These are phyloP conservation scores for Ammodytes marinus DNA, from an alignment of 2,113 vertebrate genomes.

Conservation along the genomic window DNA sequence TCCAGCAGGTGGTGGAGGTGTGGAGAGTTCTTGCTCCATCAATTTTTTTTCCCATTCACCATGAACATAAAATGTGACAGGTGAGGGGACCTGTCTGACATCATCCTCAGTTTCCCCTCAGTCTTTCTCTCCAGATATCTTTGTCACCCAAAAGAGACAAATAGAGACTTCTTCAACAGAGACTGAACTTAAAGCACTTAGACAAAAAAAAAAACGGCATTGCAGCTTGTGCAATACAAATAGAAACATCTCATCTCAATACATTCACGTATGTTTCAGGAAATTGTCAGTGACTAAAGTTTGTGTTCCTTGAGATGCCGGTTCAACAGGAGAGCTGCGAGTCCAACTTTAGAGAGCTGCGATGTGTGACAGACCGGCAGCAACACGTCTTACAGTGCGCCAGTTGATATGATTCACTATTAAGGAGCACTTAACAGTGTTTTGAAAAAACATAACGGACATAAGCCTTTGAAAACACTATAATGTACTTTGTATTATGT, in stretches of 20 bases:
- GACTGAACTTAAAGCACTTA: constrained; percentile 78
- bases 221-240: constrained; percentile 75
- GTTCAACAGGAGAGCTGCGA: constrained; percentile 50
- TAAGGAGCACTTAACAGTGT: constrained; percentile 85
- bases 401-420: constrained; percentile 80
- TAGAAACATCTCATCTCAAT: constrained; percentile 78
- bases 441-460: constrained; percentile 70
- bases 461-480: constrained; percentile 79
- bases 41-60: constrained; percentile 21
- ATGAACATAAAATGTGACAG: constrained; percentile 39
- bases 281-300: constrained; percentile 59
- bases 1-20: constrained; percentile 62
- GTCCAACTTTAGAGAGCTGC: constrained; percentile 53
- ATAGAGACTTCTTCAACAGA: constrained; percentile 62
- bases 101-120: constrained; percentile 38
- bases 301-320: constrained; percentile 68
- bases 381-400: constrained; percentile 63
- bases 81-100: constrained; percentile 37
- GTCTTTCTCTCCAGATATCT: constrained; percentile 58
- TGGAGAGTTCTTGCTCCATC: constrained; percentile 46
- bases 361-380: constrained; percentile 55
- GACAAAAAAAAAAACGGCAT: constrained; percentile 56
- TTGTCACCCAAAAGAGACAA: constrained; percentile 66
- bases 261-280: constrained; percentile 80
- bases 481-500: constrained; percentile 60